phyloP scores from a whole-genome alignment of 1,140 invertebrate genomes.

The Sinonovacula constricta region DNA sequence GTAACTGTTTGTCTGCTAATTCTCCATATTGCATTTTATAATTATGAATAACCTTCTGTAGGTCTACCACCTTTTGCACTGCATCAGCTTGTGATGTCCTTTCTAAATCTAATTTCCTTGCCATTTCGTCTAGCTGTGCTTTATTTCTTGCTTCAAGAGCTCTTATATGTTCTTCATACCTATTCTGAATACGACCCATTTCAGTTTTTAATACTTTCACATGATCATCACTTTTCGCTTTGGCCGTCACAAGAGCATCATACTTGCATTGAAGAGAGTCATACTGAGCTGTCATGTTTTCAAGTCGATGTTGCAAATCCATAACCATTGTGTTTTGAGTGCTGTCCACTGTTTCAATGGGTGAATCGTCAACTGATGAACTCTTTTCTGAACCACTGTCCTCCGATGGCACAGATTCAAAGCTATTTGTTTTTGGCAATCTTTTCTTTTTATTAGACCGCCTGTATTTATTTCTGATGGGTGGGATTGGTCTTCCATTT shows the following conservation, averaged over 20 bases:
- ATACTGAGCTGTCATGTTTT: conserved; percentile 30
- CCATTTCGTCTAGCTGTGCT: conserved; percentile 42
- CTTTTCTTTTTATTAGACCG: conserved; percentile 6
- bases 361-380: background rate
- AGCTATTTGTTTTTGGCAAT: conserved; percentile 9
- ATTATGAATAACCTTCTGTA: conserved; percentile 61
- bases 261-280: conserved; percentile 20
- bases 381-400: conserved; percentile 28
- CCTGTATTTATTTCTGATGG: conserved; percentile 34
- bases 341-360: background rate
- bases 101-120: conserved; percentile 51
- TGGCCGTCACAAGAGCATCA: conserved; percentile 27
- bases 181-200: conserved; percentile 51
- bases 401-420: conserved; percentile 32
- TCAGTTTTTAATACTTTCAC: conserved; percentile 54
- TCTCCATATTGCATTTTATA: conserved; percentile 68
- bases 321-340: conserved; percentile 31
- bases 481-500: conserved; percentile 42
- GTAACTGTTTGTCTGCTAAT: conserved; percentile 43
- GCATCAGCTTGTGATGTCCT: conserved; percentile 50
- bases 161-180: conserved; percentile 54
- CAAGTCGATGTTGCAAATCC: conserved; percentile 35
- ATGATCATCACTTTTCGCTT: conserved; percentile 45
- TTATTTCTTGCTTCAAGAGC: conserved; percentile 50
- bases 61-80: conserved; percentile 58